Base-by-base conservation (phyloP, 1,140 invertebrate species). In the Andrena cerasifolii region DNA sequence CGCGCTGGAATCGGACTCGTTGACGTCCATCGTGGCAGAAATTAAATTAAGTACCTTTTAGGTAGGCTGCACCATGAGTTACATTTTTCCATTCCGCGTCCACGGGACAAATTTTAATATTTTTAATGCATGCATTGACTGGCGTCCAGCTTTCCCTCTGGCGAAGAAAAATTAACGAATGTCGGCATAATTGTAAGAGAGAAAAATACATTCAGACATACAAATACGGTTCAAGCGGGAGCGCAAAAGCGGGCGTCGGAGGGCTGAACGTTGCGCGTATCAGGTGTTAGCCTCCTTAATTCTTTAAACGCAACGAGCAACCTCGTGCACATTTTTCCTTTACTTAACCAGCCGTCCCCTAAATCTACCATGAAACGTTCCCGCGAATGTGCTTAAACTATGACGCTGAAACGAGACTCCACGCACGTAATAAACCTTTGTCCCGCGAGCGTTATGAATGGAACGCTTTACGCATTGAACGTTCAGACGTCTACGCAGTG, bases 1-100 rank as follows among this genome's bases (percentile, higher is more conserved):
- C 33, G 18, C 14, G 61, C 4, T 74, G 61, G 49, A 74, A 74
- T 66, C 72, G 49, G 61, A 74, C 61, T 74, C 36, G 72, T 66
- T 74, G 61, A 66, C 66, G 61, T 66, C 61, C 61, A 66, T 66
- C 61, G 31, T 53, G 59, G 7, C 59, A 43, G 49, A 66, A 74
- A 74, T 54, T 43, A 74, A 66, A 74, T 74, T 74, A n/a, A n/a
- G n/a, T n/a, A 74, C 61, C 72, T 65, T 65, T 66, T 36, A 66
- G 47, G 47, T 24, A 51, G 33, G 47, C 58, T 45, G 31, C 61
- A 18, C 24, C 40, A n/a, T 28, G 45, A 58, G 49, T 73, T 51
- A 40, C 16, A n/a, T 36, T 5, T 2, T 3, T 3, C 18, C 54
- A 21, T n/a, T 14, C 43, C 18, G 5, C 21, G 59, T 73, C 62